Base-by-base conservation (phyloP, 2,888 invertebrate species). In the Nebria brevicollis region DNA sequence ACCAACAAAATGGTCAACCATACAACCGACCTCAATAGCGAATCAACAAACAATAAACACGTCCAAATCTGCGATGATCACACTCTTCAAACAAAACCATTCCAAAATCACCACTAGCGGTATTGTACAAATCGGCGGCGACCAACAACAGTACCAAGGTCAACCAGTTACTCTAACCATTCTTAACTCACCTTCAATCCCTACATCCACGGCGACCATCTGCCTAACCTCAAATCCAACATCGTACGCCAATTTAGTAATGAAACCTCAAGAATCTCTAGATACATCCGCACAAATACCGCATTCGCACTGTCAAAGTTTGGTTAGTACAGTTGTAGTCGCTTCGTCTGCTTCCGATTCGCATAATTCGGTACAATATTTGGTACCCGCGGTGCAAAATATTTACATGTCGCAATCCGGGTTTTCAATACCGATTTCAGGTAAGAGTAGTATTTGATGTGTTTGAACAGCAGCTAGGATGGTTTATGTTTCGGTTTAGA, bases 361-460 rank as follows among this genome's bases (percentile, higher is more conserved):
- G 26, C 68, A 82, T 72, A 82, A 82, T 74, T 78, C 84, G 26
- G 84, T 86, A 54, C 86, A 87, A 82, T 87, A 86, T 83, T 81
- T 86, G 68, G 85, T 86, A 20, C 88, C 88, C 77, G 87, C 87
- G 77, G 88, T 87, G 66, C 89, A 89, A 82, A 89, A 90, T 85
- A 87, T 90, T 64, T 90, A 89, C 84, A 88, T 90, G 86, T 89
- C 87, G 79, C 86, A 88, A 80, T 85, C 86, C 72, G 87, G 89
- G 66, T 91, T 90, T 85, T 89, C 89, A 77, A 88, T 91, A 85
- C 90, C 91, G 15, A 89, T 90, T 81, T 88, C 90, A 82, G 91
- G 91, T 88, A 83, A 85, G 82, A 81, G 54, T 13, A 41, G 41
- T n/a, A 8, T 54, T 70, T 77, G 13, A 0, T 54, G 54, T 2